Percentiles rank a stretch among this genome's conserved stretches.
Conservation (phyloP, 2,797 vertebrate species). For the Tragopan temminckii region DNA sequence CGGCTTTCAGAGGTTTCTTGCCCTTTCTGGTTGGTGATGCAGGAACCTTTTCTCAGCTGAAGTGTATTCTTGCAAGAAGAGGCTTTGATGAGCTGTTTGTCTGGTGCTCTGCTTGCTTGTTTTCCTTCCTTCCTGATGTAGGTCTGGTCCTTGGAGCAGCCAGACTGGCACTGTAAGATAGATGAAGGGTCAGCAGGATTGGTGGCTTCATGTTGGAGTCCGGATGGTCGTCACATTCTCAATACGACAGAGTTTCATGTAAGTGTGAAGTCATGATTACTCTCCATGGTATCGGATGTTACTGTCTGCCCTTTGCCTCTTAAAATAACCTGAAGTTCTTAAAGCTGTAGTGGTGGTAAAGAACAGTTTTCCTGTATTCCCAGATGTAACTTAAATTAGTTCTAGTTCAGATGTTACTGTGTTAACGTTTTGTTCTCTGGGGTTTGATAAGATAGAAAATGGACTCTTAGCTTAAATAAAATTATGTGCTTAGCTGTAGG, state of each 20-base stretch:
- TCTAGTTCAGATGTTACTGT: neutral
- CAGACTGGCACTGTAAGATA: constrained; percentile 97
- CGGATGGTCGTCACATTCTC: constrained; percentile 98
- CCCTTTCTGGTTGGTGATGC: neutral
- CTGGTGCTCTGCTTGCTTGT: neutral
- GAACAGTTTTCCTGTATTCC: constrained; percentile 49
- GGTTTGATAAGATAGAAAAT: neutral
- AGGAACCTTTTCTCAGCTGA: neutral
- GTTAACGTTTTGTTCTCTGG: neutral
- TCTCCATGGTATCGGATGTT: constrained; percentile 84
- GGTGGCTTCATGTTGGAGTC: constrained; percentile 96
- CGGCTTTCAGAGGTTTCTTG: neutral
- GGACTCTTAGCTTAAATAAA: neutral
- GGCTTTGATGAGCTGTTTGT: accelerated
- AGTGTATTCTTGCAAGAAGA: accelerated
- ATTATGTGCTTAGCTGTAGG: neutral
- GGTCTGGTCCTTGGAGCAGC: constrained; percentile 98
- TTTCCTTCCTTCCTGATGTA: constrained; percentile 58
- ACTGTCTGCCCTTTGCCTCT: constrained; percentile 82
- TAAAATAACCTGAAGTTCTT: constrained; percentile 81
- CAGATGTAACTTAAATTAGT: neutral
- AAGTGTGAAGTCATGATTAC: constrained; percentile 82
- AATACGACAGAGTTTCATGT: constrained; percentile 99
- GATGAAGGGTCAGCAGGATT: constrained; percentile 97
- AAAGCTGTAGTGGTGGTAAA: constrained; percentile 77